Evolutionary conservation across 2,888 invertebrate species (phyloP), one percentile per base, ranked within the genome.

Genomic region (Flexamia atlantica): DNA sequence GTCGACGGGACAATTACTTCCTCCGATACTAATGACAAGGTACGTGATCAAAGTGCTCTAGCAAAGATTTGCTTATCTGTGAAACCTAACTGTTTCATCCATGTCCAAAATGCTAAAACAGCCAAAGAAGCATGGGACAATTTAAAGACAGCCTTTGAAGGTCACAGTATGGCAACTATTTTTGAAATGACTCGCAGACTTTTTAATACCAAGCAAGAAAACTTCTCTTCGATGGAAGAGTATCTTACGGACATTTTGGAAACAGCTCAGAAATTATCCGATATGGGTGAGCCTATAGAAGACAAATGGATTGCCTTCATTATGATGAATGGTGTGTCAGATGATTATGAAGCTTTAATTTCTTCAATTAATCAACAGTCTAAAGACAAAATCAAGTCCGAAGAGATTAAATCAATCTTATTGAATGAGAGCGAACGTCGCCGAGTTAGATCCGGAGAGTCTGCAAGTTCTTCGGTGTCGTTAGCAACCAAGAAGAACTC

Each of bases 301-400:
- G 64, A 64, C 64, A 64, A 64, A 64, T 64, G 64, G 64, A 64
- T 64, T 64, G 64, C 64, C n/a, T 64, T 64, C 30, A 64, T 64
- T 9, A 64, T 64, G 64, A 64, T 64, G 64, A 64, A 64, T 64
- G 64, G 64, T 28, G 64, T 64, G 5, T 25, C 64, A 25, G 64
- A 25, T 25, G 64, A 64, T n/a, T n/a, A n/a, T n/a, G n/a, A n/a
- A n/a, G n/a, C n/a, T n/a, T n/a, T n/a, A n/a, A n/a, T n/a, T n/a
- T 28, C 64, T 64, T 64, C 64, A 64, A 25, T 64, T 25, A 64
- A 64, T 17, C 64, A 64, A 30, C 64, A 64, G 30, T 28, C 25
- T 30, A 64, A 64, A 64, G 64, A 64, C 30, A 30, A 9, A 25
- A 64, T 64, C 25, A 64, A n/a, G 30, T 64, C 64, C 12, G 64